Evolutionary conservation across 2,797 vertebrate species (phyloP).

Genomic region (Chiroxiphia lanceolata): DNA sequence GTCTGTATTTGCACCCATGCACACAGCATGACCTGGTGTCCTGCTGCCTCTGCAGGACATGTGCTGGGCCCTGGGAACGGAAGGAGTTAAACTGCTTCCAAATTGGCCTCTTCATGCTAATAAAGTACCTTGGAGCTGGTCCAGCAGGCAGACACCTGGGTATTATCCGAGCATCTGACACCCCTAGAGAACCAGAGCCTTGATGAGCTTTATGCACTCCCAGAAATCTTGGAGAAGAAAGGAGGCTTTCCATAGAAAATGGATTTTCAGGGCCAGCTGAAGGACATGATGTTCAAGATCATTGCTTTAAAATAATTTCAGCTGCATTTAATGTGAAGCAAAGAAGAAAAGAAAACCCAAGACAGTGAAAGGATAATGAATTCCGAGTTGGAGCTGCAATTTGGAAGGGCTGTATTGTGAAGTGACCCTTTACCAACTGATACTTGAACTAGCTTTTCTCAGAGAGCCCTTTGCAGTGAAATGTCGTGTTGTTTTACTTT

Average conservation of each 20-base stretch:
- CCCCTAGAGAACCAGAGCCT: conserved; percentile 33
- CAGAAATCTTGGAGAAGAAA: conserved; percentile 46
- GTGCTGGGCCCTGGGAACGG: fast-evolving
- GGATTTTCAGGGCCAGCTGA: conserved; percentile 66
- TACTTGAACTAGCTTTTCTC: background rate
- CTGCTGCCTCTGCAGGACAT: background rate
- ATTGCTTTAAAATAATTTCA: conserved; percentile 71
- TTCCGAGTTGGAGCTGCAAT: conserved; percentile 55
- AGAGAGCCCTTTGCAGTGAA: background rate
- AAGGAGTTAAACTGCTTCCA: conserved; percentile 55
- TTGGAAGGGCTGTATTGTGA: conserved; percentile 55
- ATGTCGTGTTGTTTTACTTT: background rate
- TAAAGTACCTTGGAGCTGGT: conserved; percentile 43
- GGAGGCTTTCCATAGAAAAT: conserved; percentile 49
- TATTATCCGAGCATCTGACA: conserved; percentile 23
- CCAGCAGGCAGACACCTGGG: conserved; percentile 58
- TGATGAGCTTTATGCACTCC: conserved; percentile 42
- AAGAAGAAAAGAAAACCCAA: conserved; percentile 65
- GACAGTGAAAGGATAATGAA: conserved; percentile 60
- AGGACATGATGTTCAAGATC: conserved; percentile 63
- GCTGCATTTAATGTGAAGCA: conserved; percentile 55
- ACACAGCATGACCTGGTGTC: fast-evolving
- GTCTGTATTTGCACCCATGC: background rate
- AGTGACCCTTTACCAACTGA: conserved; percentile 49
- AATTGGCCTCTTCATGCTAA: conserved; percentile 19